Base-by-base conservation (phyloP, 2,113 vertebrate genomes). In the Neodon shergylaensis region DNA sequence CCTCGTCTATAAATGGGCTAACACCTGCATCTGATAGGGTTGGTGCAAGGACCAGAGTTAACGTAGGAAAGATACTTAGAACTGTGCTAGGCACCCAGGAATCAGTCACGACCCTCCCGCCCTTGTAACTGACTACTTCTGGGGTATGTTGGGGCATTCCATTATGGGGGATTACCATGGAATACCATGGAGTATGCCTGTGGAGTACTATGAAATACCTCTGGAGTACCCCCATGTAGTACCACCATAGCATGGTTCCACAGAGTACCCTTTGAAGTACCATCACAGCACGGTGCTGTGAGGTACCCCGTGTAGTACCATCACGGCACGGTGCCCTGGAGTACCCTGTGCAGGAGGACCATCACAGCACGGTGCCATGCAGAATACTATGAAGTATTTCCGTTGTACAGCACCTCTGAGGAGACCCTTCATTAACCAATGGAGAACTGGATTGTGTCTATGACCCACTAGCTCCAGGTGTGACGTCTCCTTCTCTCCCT, bases 121-220 rank as follows among this genome's bases (percentile, higher is more conserved):
- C 7, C 0, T 0, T 0, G 10, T 26, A 0, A 9, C 84, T 7
- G 16, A 2, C 79, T 33, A 0, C 24, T 47, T 19, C 86, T 6
- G 2, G 0, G 26, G 54, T 58, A 21, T 58, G 21, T 6, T 58
- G 17, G 54, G 5, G 47, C 12, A 26, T 0, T 0, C 7, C 1
- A 3, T 1, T 26, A 73, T 44, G 17, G 19, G 66, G 17, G 3
- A 6, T 42, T 1, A 22, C 33, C 5, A 0, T 13, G 33, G 54
- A 42, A 22, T 14, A 49, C 33, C 22, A 1, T 21, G 42, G 24
- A 52, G 19, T 9, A 68, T 21, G 19, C 1, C 49, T 13, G 0
- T 31, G 33, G 9, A 79, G 12, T 77, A 8, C 58, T 17, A 14
- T 66, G 14, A 33, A 58, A 19, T 22, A 47, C 33, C n/a, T 42